phyloP scores from a whole-genome alignment of 2,113 vertebrate genomes.

The Silurus meridionalis region DNA sequence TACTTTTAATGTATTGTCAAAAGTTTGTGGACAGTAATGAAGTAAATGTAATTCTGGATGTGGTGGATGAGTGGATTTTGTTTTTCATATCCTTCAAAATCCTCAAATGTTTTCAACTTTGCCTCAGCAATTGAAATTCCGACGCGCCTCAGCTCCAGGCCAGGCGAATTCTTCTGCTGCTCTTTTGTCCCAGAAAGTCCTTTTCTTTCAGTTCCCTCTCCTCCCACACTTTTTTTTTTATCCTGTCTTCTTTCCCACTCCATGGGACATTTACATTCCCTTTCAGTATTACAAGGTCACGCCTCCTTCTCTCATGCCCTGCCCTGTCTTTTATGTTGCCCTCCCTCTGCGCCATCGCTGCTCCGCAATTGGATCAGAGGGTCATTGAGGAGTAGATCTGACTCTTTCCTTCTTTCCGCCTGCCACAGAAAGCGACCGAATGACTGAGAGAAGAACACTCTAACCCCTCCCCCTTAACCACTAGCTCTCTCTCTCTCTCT shows the following conservation, averaged over 20 bases:
- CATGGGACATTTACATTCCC: conserved; percentile 71
- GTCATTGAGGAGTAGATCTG: conserved; percentile 2
- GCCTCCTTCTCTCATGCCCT: conserved; percentile 58
- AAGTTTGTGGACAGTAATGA: too few species aligned
- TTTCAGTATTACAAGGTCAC: conserved; percentile 74
- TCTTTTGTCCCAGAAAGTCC: conserved; percentile 34
- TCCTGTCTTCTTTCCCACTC: conserved; percentile 56
- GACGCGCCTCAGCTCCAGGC: not conserved
- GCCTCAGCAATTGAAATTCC: conserved; percentile 15
- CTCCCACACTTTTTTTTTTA: conserved; percentile 41
- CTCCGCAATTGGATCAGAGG: conserved; percentile 49
- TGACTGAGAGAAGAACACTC: conserved; percentile 26
- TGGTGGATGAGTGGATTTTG: not conserved
- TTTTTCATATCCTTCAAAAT: not conserved
- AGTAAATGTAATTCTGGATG: not conserved
- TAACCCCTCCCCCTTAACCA: conserved; percentile 57
- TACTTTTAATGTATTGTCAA: not conserved
- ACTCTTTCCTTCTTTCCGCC: not conserved
- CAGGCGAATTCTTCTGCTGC: conserved; percentile 32
- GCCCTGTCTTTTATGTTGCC: conserved; percentile 50
- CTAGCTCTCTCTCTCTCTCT: conserved; percentile 28
- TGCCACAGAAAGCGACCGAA: conserved; percentile 25
- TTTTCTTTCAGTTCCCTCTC: conserved; percentile 37
- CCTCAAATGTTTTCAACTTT: not conserved
- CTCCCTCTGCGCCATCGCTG: conserved; percentile 46